Conservation (phyloP, 2,797 vertebrate genomes). For the Parauchenoglanis ngamensis region DNA sequence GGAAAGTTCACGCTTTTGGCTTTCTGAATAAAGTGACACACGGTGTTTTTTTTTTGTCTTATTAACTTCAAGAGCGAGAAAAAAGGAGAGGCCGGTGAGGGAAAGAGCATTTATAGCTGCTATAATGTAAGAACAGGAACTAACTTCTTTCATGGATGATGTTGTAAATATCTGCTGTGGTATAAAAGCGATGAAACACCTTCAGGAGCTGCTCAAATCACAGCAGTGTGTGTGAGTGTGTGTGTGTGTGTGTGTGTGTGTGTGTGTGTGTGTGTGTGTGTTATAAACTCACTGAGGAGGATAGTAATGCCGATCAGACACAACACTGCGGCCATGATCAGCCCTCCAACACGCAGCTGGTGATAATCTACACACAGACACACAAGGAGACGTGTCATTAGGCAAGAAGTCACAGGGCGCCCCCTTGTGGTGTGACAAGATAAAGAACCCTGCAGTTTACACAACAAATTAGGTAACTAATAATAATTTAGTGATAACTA, state of each 20-base stretch:
- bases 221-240: no score
- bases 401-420: not conserved
- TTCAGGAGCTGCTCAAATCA: not conserved
- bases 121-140: not conserved
- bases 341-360: conserved; percentile 78
- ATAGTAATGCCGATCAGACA: conserved; percentile 84
- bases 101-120: not conserved
- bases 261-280: conserved; percentile 19
- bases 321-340: conserved; percentile 79
- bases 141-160: not conserved
- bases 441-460: not conserved
- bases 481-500: not conserved
- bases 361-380: conserved; percentile 72
- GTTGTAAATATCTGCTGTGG: not conserved
- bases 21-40: not conserved
- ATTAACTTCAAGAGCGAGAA: not conserved
- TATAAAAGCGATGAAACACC: not conserved
- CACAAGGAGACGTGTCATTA: not conserved
- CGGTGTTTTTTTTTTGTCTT: not conserved
- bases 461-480: not conserved
- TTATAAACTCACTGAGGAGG: conserved; percentile 75
- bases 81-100: not conserved
- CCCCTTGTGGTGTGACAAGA: not conserved
- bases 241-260: conserved; percentile 24
- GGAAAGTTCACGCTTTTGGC: not conserved